Conservation (phyloP, 2,113 vertebrate genomes). For the Caranx ignobilis region DNA sequence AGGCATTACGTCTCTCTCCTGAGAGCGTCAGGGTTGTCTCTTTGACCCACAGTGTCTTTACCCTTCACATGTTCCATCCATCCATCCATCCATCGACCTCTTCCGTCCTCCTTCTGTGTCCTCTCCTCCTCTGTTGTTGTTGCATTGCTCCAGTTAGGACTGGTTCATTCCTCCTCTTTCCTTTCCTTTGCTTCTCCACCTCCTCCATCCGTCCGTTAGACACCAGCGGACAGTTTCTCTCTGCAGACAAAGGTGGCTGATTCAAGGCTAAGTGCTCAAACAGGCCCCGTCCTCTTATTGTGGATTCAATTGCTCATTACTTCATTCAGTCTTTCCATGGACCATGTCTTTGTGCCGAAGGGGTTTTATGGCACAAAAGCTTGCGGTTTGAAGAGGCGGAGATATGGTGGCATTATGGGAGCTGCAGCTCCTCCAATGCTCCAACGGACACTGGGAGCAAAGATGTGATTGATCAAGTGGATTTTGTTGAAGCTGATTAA, state of each 20-base stretch:
- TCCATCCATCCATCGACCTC: not conserved
- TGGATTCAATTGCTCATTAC: constrained; percentile 36
- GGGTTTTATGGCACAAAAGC: constrained; percentile 13
- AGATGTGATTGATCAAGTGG: not conserved
- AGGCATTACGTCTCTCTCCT: not conserved
- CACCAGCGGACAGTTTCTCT: constrained; percentile 7
- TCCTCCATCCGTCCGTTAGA: constrained; percentile 26
- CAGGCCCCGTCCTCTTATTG: constrained; percentile 19
- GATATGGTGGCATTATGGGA: not conserved
- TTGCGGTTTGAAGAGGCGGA: not conserved
- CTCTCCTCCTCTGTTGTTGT: not conserved
- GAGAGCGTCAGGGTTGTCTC: not conserved
- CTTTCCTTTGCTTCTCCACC: constrained; percentile 4
- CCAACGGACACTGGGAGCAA: not conserved
- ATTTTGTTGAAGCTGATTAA: constrained; percentile 13
- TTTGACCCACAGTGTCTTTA: constrained; percentile 11
- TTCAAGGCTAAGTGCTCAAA: constrained; percentile 42
- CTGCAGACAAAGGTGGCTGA: constrained; percentile 3
- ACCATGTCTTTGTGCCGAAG: constrained; percentile 15
- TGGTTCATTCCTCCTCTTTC: not conserved
- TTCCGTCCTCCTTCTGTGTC: not conserved
- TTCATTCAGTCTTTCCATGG: constrained; percentile 11
- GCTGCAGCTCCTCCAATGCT: not conserved
- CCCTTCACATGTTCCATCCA: not conserved
- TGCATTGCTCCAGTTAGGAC: not conserved